Conservation (phyloP, 2,113 vertebrate species). For the Athene noctua region DNA sequence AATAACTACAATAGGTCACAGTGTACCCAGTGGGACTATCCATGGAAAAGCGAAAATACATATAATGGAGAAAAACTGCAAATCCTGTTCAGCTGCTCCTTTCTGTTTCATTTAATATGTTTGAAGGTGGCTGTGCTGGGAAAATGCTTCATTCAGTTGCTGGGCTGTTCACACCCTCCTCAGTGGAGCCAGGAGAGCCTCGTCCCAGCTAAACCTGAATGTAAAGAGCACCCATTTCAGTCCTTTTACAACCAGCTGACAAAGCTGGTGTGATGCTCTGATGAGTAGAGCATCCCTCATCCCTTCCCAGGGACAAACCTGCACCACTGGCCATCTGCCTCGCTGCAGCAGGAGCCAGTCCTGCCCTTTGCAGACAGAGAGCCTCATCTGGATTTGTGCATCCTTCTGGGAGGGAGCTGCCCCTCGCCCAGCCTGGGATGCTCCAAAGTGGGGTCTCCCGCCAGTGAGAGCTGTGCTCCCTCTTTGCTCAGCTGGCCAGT, state of each 20-base stretch:
- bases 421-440: background rate
- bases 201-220: background rate
- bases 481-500: fast-evolving
- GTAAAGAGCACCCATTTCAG: background rate
- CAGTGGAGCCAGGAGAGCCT: background rate
- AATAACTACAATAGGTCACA: conserved; percentile 34
- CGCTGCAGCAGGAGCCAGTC: fast-evolving
- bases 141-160: background rate
- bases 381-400: background rate
- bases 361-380: fast-evolving
- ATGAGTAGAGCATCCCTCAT: background rate
- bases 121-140: background rate
- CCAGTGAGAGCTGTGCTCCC: background rate
- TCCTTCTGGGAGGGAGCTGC: background rate
- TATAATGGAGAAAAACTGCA: conserved; percentile 16
- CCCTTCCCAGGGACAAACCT: background rate
- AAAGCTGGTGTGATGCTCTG: background rate
- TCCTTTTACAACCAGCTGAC: background rate
- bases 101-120: conserved; percentile 46
- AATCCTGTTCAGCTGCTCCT: conserved; percentile 56
- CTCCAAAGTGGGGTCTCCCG: background rate
- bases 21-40: background rate
- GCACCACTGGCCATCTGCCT: background rate
- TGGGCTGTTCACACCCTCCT: background rate
- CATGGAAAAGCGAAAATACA: conserved; percentile 34